Evolutionary conservation across 2,888 invertebrate species (phyloP), one percentile per base, ranked within the genome.

Genomic region (Silvanus unidentatus): DNA sequence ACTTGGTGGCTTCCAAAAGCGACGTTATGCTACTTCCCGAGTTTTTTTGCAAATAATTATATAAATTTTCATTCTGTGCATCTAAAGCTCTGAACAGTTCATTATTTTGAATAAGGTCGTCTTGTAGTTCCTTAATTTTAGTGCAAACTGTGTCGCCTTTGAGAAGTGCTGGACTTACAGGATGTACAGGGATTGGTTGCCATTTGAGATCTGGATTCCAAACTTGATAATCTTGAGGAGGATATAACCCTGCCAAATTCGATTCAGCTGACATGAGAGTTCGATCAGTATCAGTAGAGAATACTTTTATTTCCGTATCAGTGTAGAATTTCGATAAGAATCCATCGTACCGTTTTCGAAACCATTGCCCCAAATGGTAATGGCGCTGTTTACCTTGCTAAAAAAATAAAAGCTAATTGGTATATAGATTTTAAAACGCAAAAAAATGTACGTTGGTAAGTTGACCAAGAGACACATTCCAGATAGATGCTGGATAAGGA

Each of bases 41-140:
- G 15, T 15, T 9, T 14, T 37, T 4, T 9, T 13, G 10, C 15
- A 37, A 37, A 37, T 37, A 37, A 4, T 37, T 3, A 16, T 37
- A 37, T n/a, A 37, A 15, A 37, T 9, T 12, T 12, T 13, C n/a
- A 16, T 37, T 37, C 3, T 13, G 4, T 37, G 13, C 5, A 12
- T 37, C 37, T 6, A 37, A 6, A 15, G 4, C n/a, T 37, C 4
- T 37, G 46, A 53, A 60, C n/a, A 5, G 32, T 4, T 16, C 37
- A 4, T 14, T 15, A 8, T 2, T 10, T 16, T n/a, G n/a, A n/a
- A 37, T 15, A 4, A 15, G 8, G 4, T 37, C 37, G 2, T 13
- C 15, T 3, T 16, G 12, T n/a, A 15, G 8, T 16, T 15, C 8
- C 8, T 13, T 3, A 37, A 15, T 15, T 16, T 37, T 37, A 4